Evolutionary conservation across 1,140 invertebrate genomes (phyloP).

Genomic region (Rhagoletis pomonella): DNA sequence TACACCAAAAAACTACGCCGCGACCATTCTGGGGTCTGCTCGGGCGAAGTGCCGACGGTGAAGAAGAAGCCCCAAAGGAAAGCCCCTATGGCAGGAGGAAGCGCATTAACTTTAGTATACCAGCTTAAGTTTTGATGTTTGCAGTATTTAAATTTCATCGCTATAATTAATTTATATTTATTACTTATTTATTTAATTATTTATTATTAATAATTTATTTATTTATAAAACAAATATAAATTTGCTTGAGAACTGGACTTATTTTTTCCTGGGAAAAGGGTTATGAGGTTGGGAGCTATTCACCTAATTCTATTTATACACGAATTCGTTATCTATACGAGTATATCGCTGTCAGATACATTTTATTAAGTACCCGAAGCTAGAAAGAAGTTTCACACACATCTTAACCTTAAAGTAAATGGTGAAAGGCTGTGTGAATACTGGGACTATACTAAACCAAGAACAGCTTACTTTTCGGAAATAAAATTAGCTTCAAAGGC

Average conservation of each 20-base stretch:
- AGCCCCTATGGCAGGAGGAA: slow-evolving; percentile 65
- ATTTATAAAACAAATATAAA: neutral
- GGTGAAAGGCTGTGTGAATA: too few species aligned
- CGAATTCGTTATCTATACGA: too few species aligned
- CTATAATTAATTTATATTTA: slow-evolving; percentile 51
- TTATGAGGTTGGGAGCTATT: too few species aligned
- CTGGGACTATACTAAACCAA: too few species aligned
- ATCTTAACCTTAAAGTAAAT: too few species aligned
- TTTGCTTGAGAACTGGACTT: neutral
- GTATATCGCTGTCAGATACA: too few species aligned
- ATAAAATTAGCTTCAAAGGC: too few species aligned
- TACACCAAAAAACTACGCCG: slow-evolving; percentile 67
- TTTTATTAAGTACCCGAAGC: too few species aligned
- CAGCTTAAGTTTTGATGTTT: slow-evolving; percentile 55
- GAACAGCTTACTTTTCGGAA: too few species aligned
- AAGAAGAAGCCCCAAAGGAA: slow-evolving; percentile 45
- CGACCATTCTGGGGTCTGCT: slow-evolving; percentile 71
- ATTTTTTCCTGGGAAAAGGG: too few species aligned
- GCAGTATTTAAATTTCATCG: neutral
- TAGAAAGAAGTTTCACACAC: too few species aligned
- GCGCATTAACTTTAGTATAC: slow-evolving; percentile 64
- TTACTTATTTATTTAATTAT: slow-evolving; percentile 4
- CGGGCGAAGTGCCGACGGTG: slow-evolving; percentile 61
- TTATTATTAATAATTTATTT: slow-evolving; percentile 43
- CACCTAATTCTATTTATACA: too few species aligned